Percentiles rank a stretch among this genome's conserved stretches.
phyloP scores from a whole-genome alignment of 2,113 vertebrate species.

The Hirundichthys speculiger region DNA sequence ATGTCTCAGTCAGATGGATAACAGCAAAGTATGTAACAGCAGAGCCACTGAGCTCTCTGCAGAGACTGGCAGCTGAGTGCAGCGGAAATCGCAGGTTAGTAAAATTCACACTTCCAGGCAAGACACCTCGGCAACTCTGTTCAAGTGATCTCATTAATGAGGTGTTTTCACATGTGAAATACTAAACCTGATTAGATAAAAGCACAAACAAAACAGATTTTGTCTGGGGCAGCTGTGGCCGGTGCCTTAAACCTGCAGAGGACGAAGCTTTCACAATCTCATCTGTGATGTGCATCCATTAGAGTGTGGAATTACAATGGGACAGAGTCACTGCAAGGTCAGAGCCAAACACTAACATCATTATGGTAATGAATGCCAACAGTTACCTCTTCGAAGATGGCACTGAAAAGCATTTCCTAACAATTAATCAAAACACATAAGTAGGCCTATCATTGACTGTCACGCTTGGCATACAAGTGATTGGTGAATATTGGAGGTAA shows the following conservation, averaged over 20 bases:
- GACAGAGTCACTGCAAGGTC: slow-evolving; percentile 67
- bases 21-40: slow-evolving; percentile 42
- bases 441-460: too few species aligned
- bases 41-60: slow-evolving; percentile 35
- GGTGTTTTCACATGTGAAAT: slow-evolving; percentile 15
- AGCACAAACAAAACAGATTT: slow-evolving; percentile 15
- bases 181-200: slow-evolving; percentile 35
- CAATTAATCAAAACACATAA: slow-evolving; percentile 76
- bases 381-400: slow-evolving; percentile 23
- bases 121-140: neutral
- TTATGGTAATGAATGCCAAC: slow-evolving; percentile 73
- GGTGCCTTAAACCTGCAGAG: slow-evolving; percentile 49
- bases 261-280: slow-evolving; percentile 67
- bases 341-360: slow-evolving; percentile 69
- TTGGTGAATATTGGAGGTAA: slow-evolving; percentile 56
- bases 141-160: slow-evolving; percentile 8
- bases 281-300: slow-evolving; percentile 73
- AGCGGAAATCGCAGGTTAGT: slow-evolving; percentile 16
- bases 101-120: slow-evolving; percentile 11
- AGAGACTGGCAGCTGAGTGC: slow-evolving; percentile 22
- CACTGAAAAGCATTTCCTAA: slow-evolving; percentile 44
- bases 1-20: slow-evolving; percentile 65
- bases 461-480: slow-evolving; percentile 52
- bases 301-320: slow-evolving; percentile 63
- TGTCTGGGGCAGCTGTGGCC: slow-evolving; percentile 14